Evolutionary conservation across 2,797 vertebrate genomes (phyloP), one percentile per base, ranked within the genome.

Genomic region (Ataeniobius toweri): DNA sequence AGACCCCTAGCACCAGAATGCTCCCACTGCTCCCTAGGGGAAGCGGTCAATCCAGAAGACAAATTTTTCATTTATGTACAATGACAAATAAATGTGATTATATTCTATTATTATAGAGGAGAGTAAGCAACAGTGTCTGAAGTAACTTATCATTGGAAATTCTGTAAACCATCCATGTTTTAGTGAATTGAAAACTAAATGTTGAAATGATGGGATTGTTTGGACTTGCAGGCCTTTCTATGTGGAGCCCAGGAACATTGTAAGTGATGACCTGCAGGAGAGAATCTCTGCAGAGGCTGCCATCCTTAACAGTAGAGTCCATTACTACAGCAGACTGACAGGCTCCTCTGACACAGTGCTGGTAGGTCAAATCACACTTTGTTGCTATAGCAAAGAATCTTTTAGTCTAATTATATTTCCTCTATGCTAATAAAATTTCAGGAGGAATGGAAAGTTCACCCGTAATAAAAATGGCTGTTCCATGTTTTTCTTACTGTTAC

Each of bases 221-320:
- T 48, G 28, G 22, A 0, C 22, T 28, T 53, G 28, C 13, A 99
- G 98, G 85, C 98, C 98, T 36, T 99, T 99, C 91, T 94, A 97
- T 3, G 96, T 99, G 79, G 98, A 98, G 85, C 97, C 96, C 31
- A 95, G 94, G 82, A 97, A 97, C 90, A 97, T 99, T 50, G 94
- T 96, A 18, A 93, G 82, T 50, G 89, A 95, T 71, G 93, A 87
- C 10, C 88, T 82, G 2, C 88, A 90, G 86, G 97, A 97, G 75
- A 95, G 95, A 82, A 96, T 98, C 71, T 97, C 97, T 2, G 96
- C 96, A 0, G 96, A 97, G 87, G 98, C 98, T 16, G 96, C 98
- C 31, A 96, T 96, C 63, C 96, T 99, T 91, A 98, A 96, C 93
- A 99, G 97, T 89, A 92, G 98, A 89, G 96, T 99, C 81, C 97